Evolutionary conservation across 2,113 vertebrate species (phyloP), one percentile per base, ranked within the genome.

Genomic region (Platysternon megacephalum): DNA sequence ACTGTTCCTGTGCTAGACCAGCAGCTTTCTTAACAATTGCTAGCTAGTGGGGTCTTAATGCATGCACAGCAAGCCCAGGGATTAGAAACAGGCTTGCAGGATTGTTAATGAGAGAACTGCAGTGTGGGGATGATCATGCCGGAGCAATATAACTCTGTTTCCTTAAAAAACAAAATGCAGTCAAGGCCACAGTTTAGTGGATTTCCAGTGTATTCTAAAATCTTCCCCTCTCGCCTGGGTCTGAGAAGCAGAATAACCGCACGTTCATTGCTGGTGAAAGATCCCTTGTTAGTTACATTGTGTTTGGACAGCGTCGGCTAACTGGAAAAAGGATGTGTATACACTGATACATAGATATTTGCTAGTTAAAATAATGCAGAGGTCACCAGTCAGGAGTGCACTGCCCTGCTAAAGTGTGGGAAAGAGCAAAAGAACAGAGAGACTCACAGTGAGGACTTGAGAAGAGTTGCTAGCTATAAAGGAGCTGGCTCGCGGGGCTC

Each of bases 381-480:
- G 44, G 39, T 81, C 76, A 89, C 13, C 11, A 52, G 51, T 51
- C 22, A 74, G 39, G 19, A 2, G 3, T 55, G 55, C 29, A 29
- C 22, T 58, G 79, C 42, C 39, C n/a, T 52, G 58, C 58, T 42
- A 28, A 2, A 86, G 35, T 32, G 3, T n/a, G 19, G 68, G 76
- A 82, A 93, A 86, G 79, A 56, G 26, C 22, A 28, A 48, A 53
- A 46, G 19, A 24, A 44, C 48, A 65, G 72, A 39, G 16, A 53
- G 87, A 84, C 26, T 82, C 44, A 24, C 79, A 39, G 72, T 44
- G 8, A 51, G 42, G 83, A 46, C 11, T 2, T 3, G 17, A 35
- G 79, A 22, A 39, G 81, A 44, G n/a, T 3, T 19, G 0, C 1
- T 8, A 42, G 48, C 48, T 9, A 11, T 21, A 24, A 0, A 5